phyloP scores from a whole-genome alignment of 2,888 invertebrate species.

The Drosophila fulvimacula region DNA sequence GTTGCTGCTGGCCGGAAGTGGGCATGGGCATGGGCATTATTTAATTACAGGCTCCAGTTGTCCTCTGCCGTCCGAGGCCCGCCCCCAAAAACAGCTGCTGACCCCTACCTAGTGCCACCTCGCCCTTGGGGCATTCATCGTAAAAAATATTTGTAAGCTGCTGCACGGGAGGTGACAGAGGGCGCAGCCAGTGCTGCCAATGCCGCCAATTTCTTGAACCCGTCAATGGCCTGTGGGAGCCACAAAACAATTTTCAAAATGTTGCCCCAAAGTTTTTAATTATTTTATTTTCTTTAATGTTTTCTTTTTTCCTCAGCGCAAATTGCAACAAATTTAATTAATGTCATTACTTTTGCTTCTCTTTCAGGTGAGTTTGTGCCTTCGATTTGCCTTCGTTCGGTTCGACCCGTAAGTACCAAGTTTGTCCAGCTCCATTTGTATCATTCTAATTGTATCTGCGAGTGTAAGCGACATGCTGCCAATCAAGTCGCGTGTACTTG shows the following conservation, averaged over 20 bases:
- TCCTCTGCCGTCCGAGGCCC: slow-evolving; percentile 44
- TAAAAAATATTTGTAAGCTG: slow-evolving; percentile 13
- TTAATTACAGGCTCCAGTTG: slow-evolving; percentile 77
- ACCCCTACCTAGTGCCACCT: background rate
- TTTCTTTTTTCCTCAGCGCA: slow-evolving; percentile 3
- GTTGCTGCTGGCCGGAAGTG: slow-evolving; percentile 26
- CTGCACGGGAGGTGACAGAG: background rate
- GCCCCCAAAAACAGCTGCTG: slow-evolving; percentile 3
- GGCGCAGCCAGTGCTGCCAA: no score
- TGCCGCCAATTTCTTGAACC: slow-evolving; percentile 58
- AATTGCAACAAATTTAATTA: slow-evolving; percentile 53
- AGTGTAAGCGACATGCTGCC: background rate
- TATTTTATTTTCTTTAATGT: slow-evolving; percentile 57
- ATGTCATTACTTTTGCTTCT: slow-evolving; percentile 35
- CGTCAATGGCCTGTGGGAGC: slow-evolving; percentile 74
- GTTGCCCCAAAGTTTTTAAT: slow-evolving; percentile 65
- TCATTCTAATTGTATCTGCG: background rate
- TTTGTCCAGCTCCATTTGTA: slow-evolving; percentile 7
- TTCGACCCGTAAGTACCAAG: slow-evolving; percentile 48
- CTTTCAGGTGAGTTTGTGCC: slow-evolving; percentile 51
- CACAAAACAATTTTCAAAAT: slow-evolving; percentile 65
- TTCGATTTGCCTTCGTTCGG: background rate
- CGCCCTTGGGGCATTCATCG: slow-evolving; percentile 27
- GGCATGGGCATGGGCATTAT: slow-evolving; percentile 58
- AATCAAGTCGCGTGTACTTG: slow-evolving; percentile 9